Evolutionary conservation across 1,140 invertebrate genomes (phyloP).

Genomic region (Penaeus indicus): DNA sequence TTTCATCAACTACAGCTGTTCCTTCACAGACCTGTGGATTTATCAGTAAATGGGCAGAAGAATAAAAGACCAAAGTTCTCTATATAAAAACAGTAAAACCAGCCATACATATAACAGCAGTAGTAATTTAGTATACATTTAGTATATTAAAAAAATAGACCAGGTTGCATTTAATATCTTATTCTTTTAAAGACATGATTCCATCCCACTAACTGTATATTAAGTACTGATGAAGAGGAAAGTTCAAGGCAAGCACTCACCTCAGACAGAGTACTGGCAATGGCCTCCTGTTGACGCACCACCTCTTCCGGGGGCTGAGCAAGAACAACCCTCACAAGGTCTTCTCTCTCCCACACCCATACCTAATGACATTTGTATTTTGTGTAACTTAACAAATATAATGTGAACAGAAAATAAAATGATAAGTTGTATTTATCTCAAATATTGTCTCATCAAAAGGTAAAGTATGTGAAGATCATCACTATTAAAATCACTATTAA

Average conservation of each 20-base stretch:
- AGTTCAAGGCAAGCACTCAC: conserved; percentile 70
- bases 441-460: neutral
- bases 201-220: neutral
- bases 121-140: no score
- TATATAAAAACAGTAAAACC: conserved; percentile 4
- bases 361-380: conserved; percentile 73
- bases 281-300: conserved; percentile 78
- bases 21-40: conserved; percentile 72
- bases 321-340: conserved; percentile 84
- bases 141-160: no score
- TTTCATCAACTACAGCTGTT: conserved; percentile 83
- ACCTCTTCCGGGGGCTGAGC: conserved; percentile 82
- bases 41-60: neutral
- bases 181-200: no score
- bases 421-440: neutral
- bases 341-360: conserved; percentile 86
- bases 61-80: neutral
- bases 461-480: neutral
- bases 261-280: conserved; percentile 80
- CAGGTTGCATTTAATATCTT: no score
- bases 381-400: neutral
- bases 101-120: conserved; percentile 1
- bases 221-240: no score
- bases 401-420: neutral
- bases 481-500: no score